These are phyloP conservation scores for Balaeniceps rex DNA, from an alignment of 2,113 vertebrate species.

Conservation along the genomic window DNA sequence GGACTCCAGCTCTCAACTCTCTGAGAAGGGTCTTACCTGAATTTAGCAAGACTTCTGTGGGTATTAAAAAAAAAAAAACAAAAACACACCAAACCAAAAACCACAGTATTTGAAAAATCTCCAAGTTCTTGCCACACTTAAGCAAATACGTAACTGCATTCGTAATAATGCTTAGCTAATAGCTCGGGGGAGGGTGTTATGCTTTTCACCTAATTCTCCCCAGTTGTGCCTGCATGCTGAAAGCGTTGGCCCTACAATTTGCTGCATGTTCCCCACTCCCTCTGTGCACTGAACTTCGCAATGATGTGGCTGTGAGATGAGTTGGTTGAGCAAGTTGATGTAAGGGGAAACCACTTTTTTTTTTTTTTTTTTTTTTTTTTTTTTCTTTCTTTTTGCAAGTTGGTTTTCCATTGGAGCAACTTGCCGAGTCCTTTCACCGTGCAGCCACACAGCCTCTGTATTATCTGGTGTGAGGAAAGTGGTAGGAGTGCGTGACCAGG, in stretches of 20 bases:
- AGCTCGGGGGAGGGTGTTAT: not conserved
- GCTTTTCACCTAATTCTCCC: not conserved
- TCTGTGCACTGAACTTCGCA: not conserved
- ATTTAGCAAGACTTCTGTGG: not conserved
- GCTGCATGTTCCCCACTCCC: not conserved
- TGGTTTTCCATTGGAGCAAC: conserved; percentile 10
- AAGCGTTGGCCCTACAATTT: not conserved
- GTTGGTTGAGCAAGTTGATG: not conserved
- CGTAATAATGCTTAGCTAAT: not conserved
- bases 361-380: not conserved
- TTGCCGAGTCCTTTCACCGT: rapidly evolving
- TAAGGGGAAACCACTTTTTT: not conserved
- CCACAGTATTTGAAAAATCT: not conserved
- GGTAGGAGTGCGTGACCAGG: not conserved
- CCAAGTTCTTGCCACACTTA: not conserved
- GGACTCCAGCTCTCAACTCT: not conserved
- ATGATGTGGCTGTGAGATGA: not conserved
- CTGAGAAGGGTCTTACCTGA: not conserved
- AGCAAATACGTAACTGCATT: not conserved
- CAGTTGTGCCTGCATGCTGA: not conserved
- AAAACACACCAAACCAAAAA: not conserved
- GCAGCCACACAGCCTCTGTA: not conserved
- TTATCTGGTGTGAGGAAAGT: not conserved
- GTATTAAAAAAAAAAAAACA: not conserved
- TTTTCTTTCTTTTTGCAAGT: not conserved